Base-by-base conservation (phyloP, 2,113 vertebrate species). In the Zonotrichia leucophrys region DNA sequence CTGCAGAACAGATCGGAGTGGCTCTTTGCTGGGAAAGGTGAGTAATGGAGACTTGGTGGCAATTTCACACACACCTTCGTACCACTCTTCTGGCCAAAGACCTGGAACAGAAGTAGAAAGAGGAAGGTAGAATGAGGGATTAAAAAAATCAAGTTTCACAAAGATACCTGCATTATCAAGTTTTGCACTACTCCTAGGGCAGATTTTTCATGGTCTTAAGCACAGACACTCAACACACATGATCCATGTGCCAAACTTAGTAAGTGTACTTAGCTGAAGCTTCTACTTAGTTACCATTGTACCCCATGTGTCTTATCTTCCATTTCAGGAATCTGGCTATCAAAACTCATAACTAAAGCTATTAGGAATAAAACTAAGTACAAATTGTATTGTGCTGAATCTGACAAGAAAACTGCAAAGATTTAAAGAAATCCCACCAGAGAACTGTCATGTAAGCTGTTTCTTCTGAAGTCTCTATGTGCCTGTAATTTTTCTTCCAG, bases 41-140 rank as follows among this genome's bases (percentile, higher is more conserved):
- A 99, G 98, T 62, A 99, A 97, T 1, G 99, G 99, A 30, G 99
- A 99, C 94, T 99, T 99, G 89, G 99, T 99, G 68, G 99, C 99
- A 47, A 99, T 99, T 95, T 99, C 99, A 97, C 99, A 99, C 46
- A 99, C 99, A 5, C 99, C 99, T 91, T 99, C 99, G 30, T 99
- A 99, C 99, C 99, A 99, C 64, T 99, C 99, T 92, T 99, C 99
- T 10, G 99, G 99, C 99, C 99, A 99, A 75, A 99, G 98, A 75
- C 99, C 99, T 99, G 85, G 3, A 91, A 64, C n/a, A 84, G 19
- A 75, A 86, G 27, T 1, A 56, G 7, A 79, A 70, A 64, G 14
- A 63, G 21, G 35, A 64, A 63, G 9, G 28, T 49, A 11, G 22
- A 10, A 15, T 15, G 10, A 22, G 5, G 11, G 3, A 60, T 12